These are phyloP conservation scores for Dasysyrphus tricinctus DNA, from an alignment of 2,888 invertebrate genomes.

Conservation along the genomic window DNA sequence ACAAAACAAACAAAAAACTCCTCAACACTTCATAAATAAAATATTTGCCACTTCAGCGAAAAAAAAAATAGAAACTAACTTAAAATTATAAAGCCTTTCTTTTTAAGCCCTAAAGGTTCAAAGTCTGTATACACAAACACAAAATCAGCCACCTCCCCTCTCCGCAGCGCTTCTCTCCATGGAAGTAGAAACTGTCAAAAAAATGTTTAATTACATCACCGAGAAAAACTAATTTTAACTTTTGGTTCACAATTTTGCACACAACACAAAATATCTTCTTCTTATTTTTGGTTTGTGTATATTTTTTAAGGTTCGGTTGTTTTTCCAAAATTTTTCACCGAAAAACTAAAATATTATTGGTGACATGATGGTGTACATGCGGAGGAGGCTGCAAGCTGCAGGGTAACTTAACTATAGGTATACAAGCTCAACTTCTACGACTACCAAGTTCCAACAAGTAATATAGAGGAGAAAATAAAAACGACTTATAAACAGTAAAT, in stretches of 20 bases:
- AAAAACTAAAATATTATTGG: constrained; percentile 64
- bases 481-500: constrained; percentile 68
- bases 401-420: constrained; percentile 13
- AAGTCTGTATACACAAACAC: background rate
- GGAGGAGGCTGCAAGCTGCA: constrained; percentile 40
- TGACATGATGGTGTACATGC: constrained; percentile 27
- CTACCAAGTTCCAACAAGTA: background rate
- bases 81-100: constrained; percentile 23
- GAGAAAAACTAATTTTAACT: constrained; percentile 72
- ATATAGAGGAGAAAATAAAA: background rate
- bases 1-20: background rate
- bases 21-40: constrained; percentile 38
- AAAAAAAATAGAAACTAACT: constrained; percentile 24
- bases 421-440: constrained; percentile 10
- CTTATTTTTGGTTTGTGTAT: background rate
- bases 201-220: constrained; percentile 70
- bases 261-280: constrained; percentile 52
- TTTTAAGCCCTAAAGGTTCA: background rate
- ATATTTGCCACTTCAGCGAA: constrained; percentile 37
- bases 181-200: constrained; percentile 7
- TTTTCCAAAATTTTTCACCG: constrained; percentile 37
- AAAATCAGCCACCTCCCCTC: background rate
- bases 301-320: constrained; percentile 37
- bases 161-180: background rate
- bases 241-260: constrained; percentile 67